phyloP scores from a whole-genome alignment of 2,113 vertebrate genomes.

The Smithornis capensis region DNA sequence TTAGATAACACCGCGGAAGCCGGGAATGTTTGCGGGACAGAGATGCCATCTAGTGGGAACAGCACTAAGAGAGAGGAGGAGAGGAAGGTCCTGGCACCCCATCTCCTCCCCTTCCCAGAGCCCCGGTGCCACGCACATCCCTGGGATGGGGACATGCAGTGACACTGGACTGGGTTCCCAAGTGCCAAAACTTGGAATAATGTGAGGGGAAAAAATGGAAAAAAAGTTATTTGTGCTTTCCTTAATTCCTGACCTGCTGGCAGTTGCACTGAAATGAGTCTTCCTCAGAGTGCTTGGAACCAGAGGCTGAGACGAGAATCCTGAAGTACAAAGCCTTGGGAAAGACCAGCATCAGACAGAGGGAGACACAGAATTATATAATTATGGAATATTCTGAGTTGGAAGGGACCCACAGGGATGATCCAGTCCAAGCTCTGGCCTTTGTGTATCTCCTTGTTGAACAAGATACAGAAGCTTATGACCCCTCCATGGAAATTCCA shows the following conservation, averaged over 20 bases:
- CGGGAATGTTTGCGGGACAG: not conserved
- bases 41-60: conserved; percentile 68
- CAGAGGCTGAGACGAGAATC: not conserved
- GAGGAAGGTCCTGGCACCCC: not conserved
- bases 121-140: not conserved
- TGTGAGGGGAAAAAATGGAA: rapidly evolving
- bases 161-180: not conserved
- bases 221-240: not conserved
- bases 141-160: rapidly evolving
- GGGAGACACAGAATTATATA: not conserved
- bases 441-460: not conserved
- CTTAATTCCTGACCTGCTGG: not conserved
- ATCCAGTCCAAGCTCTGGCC: rapidly evolving
- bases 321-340: not conserved
- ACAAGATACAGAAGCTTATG: not conserved
- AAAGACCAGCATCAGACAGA: not conserved
- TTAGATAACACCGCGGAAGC: not conserved
- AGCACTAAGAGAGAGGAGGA: not conserved
- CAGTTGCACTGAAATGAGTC: not conserved
- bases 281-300: not conserved
- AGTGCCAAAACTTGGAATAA: not conserved
- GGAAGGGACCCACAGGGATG: not conserved
- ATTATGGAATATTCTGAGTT: rapidly evolving
- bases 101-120: too few relatives aligned
- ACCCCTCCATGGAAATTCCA: not conserved